A percentile compares a stretch with the other conserved stretches of the same genome.
Evolutionary conservation across 2,113 vertebrate species (phyloP).

Genomic region (Mystacornis crossleyi): DNA sequence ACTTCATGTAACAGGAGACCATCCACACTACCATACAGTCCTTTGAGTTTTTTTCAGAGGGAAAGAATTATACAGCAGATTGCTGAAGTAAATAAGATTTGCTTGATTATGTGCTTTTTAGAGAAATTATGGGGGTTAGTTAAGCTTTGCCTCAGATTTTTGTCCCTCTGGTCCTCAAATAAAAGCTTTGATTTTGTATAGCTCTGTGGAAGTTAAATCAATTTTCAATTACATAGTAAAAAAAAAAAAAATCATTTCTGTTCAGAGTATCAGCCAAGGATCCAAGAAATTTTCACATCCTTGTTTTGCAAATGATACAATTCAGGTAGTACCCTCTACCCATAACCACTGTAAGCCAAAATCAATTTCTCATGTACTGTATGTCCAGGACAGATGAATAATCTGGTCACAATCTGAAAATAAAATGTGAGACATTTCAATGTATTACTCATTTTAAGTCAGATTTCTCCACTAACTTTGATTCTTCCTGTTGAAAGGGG

Average conservation of each 20-base stretch:
- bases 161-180: background rate
- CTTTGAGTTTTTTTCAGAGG: background rate
- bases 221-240: background rate
- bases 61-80: background rate
- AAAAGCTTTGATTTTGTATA: background rate
- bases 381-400: background rate
- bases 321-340: background rate
- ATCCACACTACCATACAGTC: too few species aligned
- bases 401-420: background rate
- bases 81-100: background rate
- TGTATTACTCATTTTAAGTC: background rate
- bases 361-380: background rate
- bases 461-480: background rate
- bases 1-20: background rate
- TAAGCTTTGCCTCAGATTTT: background rate
- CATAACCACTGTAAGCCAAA: background rate
- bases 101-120: background rate
- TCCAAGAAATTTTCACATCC: background rate
- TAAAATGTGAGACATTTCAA: background rate
- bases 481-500: background rate
- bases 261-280: background rate
- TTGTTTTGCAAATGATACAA: background rate
- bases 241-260: background rate
- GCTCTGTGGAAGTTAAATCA: background rate
- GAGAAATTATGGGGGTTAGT: background rate